Conservation (phyloP, 2,113 vertebrate genomes). For the Nanorana parkeri region DNA sequence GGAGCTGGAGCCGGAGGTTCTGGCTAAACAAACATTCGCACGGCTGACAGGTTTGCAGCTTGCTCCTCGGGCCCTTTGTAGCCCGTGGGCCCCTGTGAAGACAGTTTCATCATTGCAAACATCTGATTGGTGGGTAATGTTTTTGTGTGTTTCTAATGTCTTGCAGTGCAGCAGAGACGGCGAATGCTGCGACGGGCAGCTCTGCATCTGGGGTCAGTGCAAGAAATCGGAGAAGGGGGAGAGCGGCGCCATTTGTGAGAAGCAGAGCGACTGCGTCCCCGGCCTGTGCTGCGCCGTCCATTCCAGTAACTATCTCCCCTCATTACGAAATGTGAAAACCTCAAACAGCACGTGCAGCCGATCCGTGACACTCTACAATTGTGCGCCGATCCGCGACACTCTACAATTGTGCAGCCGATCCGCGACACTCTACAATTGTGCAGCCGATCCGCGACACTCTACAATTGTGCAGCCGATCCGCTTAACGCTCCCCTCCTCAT, state of each 20-base stretch:
- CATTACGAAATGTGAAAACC: neutral
- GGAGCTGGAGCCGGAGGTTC: too few species aligned
- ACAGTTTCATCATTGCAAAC: too few species aligned
- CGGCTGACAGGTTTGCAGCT: too few species aligned
- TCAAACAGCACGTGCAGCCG: too few species aligned
- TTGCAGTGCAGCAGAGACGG: constrained; percentile 78
- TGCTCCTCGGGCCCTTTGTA: too few species aligned
- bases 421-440: too few species aligned
- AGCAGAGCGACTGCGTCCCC: constrained; percentile 80
- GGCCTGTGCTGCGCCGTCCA: constrained; percentile 90
- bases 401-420: neutral
- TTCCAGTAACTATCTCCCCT: constrained; percentile 72
- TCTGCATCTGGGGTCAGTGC: constrained; percentile 91
- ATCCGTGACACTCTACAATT: neutral
- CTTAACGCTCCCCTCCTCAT: too few species aligned
- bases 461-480: too few species aligned
- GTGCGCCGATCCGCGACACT: neutral
- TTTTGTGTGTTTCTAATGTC: neutral
- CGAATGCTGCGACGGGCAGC: constrained; percentile 86
- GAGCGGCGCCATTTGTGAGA: constrained; percentile 88
- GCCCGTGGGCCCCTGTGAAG: too few species aligned
- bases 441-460: too few species aligned
- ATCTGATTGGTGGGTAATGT: too few species aligned
- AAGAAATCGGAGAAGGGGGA: constrained; percentile 76
- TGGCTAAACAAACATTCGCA: too few species aligned